Percentiles rank a stretch among this genome's conserved stretches.
Evolutionary conservation across 2,113 vertebrate genomes (phyloP).

Genomic region (Crotalus helleri): DNA sequence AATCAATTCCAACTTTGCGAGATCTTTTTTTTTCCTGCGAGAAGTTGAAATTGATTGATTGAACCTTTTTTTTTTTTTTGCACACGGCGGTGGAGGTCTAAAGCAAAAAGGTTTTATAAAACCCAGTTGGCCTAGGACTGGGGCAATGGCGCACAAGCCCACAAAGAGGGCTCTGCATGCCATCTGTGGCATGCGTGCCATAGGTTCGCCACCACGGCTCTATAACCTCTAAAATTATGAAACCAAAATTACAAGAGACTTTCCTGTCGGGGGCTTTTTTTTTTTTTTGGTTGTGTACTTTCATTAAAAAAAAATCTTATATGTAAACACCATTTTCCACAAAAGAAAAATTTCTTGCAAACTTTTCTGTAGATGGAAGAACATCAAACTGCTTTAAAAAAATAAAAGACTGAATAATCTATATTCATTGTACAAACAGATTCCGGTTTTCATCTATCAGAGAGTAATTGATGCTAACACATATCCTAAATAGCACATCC

Average conservation of each 20-base stretch:
- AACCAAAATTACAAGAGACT: conserved; percentile 5
- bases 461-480: neutral
- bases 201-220: too few relatives aligned
- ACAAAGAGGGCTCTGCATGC: too few relatives aligned
- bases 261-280: neutral
- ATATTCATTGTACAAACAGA: neutral
- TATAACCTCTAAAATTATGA: neutral
- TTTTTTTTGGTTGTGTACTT: neutral
- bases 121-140: too few relatives aligned
- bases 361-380: neutral
- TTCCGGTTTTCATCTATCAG: neutral
- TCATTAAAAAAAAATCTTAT: neutral
- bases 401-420: neutral
- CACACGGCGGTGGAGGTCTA: too few relatives aligned
- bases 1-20: too few relatives aligned
- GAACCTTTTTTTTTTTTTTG: too few relatives aligned
- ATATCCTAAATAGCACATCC: neutral
- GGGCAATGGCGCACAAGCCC: accelerated
- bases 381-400: neutral
- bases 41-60: too few relatives aligned
- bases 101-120: too few relatives aligned
- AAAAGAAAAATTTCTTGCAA: neutral
- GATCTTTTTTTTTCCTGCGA: too few relatives aligned
- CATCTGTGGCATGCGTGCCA: too few relatives aligned
- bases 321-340: neutral